Conservation (phyloP, 2,797 vertebrate genomes). For the Diglossa cyanea region DNA sequence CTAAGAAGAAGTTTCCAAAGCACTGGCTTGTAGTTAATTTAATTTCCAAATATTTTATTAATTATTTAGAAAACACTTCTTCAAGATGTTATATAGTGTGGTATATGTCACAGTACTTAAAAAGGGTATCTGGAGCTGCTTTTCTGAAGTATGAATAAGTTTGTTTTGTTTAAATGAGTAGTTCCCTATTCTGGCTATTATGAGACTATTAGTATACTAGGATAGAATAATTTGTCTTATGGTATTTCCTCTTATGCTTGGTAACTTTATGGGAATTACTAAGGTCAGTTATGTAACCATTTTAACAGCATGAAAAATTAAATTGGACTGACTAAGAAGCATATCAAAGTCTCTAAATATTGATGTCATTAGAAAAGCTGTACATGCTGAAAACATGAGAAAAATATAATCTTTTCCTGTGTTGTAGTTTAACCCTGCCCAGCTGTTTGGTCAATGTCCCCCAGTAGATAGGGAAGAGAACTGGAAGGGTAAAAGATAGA, state of each 20-base stretch:
- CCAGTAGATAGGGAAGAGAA: neutral
- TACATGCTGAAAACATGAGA: neutral
- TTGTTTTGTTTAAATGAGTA: neutral
- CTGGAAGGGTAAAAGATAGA: neutral
- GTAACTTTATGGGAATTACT: neutral
- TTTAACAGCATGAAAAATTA: constrained; percentile 19
- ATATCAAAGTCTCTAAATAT: neutral
- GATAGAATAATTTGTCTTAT: neutral
- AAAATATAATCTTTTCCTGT: neutral
- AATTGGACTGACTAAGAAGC: neutral
- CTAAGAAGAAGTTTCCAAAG: neutral
- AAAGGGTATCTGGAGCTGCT: neutral
- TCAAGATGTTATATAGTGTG: neutral
- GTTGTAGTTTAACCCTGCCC: neutral
- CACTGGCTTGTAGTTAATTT: neutral
- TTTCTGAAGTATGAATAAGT: neutral
- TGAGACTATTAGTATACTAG: neutral
- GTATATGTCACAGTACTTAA: neutral
- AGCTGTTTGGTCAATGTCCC: accelerated
- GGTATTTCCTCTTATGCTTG: neutral
- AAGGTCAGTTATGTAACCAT: neutral
- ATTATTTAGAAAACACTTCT: neutral
- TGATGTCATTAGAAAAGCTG: neutral
- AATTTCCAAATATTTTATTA: neutral
- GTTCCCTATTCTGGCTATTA: neutral